Evolutionary conservation across 2,797 vertebrate species (phyloP).

Genomic region (Novumbra hubbsi): DNA sequence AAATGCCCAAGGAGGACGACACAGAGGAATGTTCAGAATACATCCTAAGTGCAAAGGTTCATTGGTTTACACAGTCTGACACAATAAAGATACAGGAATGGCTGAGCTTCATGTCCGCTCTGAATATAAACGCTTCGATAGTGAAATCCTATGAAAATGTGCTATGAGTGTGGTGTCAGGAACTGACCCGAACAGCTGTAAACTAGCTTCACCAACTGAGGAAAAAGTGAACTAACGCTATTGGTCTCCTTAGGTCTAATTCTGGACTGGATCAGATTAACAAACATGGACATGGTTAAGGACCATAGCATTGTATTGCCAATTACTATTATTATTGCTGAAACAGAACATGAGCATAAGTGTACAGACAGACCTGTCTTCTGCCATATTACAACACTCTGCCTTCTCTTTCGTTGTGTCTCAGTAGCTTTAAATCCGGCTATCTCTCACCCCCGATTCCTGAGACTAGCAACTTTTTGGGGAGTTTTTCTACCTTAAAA

Average conservation of each 20-base stretch:
- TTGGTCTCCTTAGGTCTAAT: not conserved
- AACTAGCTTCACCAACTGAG: not conserved
- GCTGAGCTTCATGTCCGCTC: conserved; percentile 18
- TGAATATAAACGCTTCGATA: conserved; percentile 43
- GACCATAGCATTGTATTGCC: too few species aligned
- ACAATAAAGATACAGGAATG: conserved; percentile 44
- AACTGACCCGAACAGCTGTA: not conserved
- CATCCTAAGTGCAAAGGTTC: conserved; percentile 17
- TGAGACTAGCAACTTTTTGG: conserved; percentile 62
- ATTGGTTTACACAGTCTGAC: not conserved
- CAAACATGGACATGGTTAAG: not conserved
- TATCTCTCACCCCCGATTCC: conserved; percentile 62
- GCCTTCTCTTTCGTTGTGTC: conserved; percentile 19
- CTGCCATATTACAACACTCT: conserved; percentile 5
- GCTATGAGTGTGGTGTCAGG: conserved; percentile 7
- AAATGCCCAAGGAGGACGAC: not conserved
- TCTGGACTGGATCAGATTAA: not conserved
- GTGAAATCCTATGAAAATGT: conserved; percentile 61
- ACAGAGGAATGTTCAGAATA: conserved; percentile 35
- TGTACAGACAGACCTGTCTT: not conserved
- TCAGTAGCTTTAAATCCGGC: conserved; percentile 60
- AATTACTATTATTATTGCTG: too few species aligned
- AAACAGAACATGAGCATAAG: not conserved
- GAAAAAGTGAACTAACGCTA: not conserved
- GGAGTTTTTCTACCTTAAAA: conserved; percentile 78